phyloP scores from a whole-genome alignment of 2,113 vertebrate species.

The Nerophis lumbriciformis region DNA sequence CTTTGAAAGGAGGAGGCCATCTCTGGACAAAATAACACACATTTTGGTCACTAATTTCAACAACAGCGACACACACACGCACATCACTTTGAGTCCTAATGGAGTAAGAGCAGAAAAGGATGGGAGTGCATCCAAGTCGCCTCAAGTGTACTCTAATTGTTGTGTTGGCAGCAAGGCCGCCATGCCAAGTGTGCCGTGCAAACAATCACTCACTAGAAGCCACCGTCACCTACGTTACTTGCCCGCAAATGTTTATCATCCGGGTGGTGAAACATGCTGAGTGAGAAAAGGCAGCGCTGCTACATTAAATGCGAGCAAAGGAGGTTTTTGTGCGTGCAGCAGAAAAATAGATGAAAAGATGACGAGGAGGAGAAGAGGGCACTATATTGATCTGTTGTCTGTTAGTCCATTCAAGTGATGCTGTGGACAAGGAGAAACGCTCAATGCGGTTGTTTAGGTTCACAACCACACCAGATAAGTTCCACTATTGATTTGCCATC shows the following conservation, averaged over 20 bases:
- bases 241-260: conserved; percentile 39
- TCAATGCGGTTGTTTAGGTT: too few species aligned
- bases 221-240: conserved; percentile 6
- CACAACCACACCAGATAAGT: too few species aligned
- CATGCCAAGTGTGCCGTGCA: background rate
- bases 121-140: background rate
- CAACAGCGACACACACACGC: background rate
- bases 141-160: background rate
- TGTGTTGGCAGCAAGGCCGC: background rate
- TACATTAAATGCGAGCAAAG: background rate
- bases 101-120: background rate
- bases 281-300: conserved; percentile 9
- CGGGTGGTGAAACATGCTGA: conserved; percentile 8
- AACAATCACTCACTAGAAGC: conserved; percentile 36
- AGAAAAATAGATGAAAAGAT: conserved; percentile 47
- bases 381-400: too few species aligned
- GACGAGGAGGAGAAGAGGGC: conserved; percentile 1
- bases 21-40: conserved; percentile 20
- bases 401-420: conserved; percentile 14
- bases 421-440: conserved; percentile 9
- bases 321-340: background rate
- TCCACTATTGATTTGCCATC: too few species aligned
- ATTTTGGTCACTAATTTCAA: background rate
- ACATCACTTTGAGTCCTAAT: conserved; percentile 13
- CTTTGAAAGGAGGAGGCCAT: conserved; percentile 22